phyloP scores from a whole-genome alignment of 2,797 vertebrate species.

The Sebastes flavidus region DNA sequence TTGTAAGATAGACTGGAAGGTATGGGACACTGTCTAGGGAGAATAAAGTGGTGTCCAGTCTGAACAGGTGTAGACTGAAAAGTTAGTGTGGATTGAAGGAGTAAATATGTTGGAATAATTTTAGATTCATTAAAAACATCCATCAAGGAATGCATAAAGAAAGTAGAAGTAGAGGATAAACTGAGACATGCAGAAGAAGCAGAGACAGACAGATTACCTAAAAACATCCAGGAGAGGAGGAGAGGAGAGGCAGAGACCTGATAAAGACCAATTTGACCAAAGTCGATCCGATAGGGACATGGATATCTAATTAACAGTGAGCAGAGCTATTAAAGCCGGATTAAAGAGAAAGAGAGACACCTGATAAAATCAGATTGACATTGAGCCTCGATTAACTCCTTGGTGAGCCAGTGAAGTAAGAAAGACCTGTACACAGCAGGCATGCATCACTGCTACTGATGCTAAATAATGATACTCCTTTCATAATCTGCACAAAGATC shows the following conservation, averaged over 20 bases:
- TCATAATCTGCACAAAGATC: not conserved
- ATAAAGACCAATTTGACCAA: conserved; percentile 46
- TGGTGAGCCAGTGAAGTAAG: not conserved
- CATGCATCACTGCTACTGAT: not conserved
- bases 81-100: not conserved
- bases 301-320: conserved; percentile 54
- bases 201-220: not conserved
- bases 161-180: not conserved
- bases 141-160: not conserved
- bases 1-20: not conserved
- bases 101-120: not conserved
- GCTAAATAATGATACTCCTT: conserved; percentile 6
- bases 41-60: not conserved
- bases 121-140: not conserved
- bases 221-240: not conserved
- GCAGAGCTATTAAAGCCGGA: conserved; percentile 29
- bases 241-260: conserved; percentile 4
- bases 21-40: not conserved
- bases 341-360: conserved; percentile 50
- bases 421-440: not conserved
- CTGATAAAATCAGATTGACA: conserved; percentile 58
- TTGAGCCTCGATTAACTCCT: conserved; percentile 33
- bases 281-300: conserved; percentile 9
- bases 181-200: not conserved
- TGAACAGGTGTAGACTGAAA: not conserved